A percentile compares a stretch with the other conserved stretches of the same genome.
Evolutionary conservation across 1,140 invertebrate species (phyloP).

Genomic region (Cherax quadricarinatus): DNA sequence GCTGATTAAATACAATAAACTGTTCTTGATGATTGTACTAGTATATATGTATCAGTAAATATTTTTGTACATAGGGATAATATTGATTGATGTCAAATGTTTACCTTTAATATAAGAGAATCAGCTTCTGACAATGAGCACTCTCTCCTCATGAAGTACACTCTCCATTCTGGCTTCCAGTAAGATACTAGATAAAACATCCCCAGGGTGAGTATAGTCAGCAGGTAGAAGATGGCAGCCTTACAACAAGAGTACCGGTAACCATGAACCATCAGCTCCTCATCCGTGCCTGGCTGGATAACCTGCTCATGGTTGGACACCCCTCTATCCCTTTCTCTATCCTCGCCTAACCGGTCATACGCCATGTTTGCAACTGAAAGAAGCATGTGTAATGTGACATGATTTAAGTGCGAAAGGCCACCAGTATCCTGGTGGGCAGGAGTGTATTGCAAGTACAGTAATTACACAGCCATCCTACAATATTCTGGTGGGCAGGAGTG

Average conservation of each 20-base stretch:
- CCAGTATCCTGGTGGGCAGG: not conserved
- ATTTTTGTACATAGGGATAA: not conserved
- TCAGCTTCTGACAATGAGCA: constrained; percentile 74
- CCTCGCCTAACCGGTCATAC: constrained; percentile 51
- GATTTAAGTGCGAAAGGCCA: not conserved
- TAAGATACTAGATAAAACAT: constrained; percentile 74
- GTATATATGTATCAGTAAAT: no score
- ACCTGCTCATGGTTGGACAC: constrained; percentile 22
- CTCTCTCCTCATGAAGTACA: constrained; percentile 72
- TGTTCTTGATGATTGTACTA: no score
- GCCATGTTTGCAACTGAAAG: constrained; percentile 40
- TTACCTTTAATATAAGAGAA: constrained; percentile 73
- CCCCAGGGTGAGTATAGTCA: constrained; percentile 73
- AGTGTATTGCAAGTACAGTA: not conserved
- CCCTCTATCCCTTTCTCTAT: not conserved
- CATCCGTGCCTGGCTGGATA: constrained; percentile 52
- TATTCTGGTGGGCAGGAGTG: no score
- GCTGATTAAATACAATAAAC: not conserved
- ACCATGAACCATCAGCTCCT: constrained; percentile 39
- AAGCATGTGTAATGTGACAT: not conserved
- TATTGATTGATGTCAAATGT: not conserved
- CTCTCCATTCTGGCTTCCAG: constrained; percentile 75
- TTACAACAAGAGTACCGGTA: constrained; percentile 30
- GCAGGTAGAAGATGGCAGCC: constrained; percentile 70
- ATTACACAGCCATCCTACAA: no score